These are phyloP conservation scores for Lophius americanus DNA, from an alignment of 2,797 vertebrate genomes.

Conservation along the genomic window DNA sequence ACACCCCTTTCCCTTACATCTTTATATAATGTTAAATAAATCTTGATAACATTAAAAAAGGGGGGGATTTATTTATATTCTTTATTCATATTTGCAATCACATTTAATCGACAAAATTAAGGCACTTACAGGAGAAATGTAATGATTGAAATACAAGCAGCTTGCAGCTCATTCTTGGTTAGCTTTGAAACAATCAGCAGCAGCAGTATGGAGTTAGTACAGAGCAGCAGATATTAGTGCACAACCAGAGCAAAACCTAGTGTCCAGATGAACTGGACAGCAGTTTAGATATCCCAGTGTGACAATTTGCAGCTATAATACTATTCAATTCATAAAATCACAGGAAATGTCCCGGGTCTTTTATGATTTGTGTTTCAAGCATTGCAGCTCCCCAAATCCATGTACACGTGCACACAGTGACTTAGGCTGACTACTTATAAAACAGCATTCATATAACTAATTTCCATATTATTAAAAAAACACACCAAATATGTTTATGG, in stretches of 20 bases:
- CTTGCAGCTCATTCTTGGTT: slow-evolving; percentile 7
- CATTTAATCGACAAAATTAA: slow-evolving; percentile 54
- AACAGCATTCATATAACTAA: no score
- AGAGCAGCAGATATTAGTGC: slow-evolving; percentile 42
- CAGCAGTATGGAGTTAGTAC: slow-evolving; percentile 35
- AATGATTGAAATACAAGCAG: slow-evolving; percentile 36
- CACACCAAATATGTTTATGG: no score
- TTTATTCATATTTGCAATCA: slow-evolving; percentile 51
- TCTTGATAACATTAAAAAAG: slow-evolving; percentile 31
- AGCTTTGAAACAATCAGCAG: slow-evolving; percentile 30
- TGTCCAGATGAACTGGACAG: slow-evolving; percentile 16
- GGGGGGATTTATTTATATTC: slow-evolving; percentile 25
- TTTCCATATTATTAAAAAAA: no score
- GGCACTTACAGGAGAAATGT: slow-evolving; percentile 44
- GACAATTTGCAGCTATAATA: slow-evolving; percentile 18
- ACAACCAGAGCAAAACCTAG: slow-evolving; percentile 24
- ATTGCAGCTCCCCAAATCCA: slow-evolving; percentile 37
- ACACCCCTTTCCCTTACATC: not conserved
- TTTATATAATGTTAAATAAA: slow-evolving; percentile 27
- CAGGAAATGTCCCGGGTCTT: slow-evolving; percentile 16
- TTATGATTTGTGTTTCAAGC: slow-evolving; percentile 16
- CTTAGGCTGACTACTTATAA: no score
- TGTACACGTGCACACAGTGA: slow-evolving; percentile 1
- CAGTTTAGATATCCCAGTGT: slow-evolving; percentile 13
- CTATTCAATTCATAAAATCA: slow-evolving; percentile 14